Conservation (phyloP, 2,888 invertebrate species). For the Caenorhabditis sulstoni region DNA sequence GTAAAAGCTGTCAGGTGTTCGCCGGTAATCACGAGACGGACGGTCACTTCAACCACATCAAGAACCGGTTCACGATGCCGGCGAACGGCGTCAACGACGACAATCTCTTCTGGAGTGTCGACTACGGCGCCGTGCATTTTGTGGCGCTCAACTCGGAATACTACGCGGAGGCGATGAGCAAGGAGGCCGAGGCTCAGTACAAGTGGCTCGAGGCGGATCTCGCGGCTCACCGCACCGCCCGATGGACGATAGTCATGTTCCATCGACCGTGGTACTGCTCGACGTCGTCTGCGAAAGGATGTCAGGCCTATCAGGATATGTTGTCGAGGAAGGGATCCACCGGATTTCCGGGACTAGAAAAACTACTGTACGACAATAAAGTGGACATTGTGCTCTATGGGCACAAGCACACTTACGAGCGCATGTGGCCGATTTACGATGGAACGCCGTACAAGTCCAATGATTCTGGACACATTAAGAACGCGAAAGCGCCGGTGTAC, state of each 20-base stretch:
- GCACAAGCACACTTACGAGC: constrained; percentile 96
- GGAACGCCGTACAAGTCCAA: constrained; percentile 81
- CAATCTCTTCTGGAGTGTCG: constrained; percentile 83
- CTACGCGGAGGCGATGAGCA: constrained; percentile 90
- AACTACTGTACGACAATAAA: constrained; percentile 89
- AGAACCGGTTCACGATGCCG: constrained; percentile 93
- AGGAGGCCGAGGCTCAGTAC: constrained; percentile 84
- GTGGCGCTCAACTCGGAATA: constrained; percentile 93
- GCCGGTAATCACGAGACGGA: constrained; percentile 84
- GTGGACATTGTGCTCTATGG: constrained; percentile 96
- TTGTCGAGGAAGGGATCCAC: constrained; percentile 51
- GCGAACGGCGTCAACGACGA: constrained; percentile 82
- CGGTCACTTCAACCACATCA: constrained; percentile 95
- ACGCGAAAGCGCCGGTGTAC: constrained; percentile 65
- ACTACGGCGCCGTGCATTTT: constrained; percentile 92
- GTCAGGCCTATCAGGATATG: constrained; percentile 48
- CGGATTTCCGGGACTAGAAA: constrained; percentile 85
- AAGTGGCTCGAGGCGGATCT: constrained; percentile 77
- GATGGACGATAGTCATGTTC: constrained; percentile 91
- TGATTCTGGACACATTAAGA: constrained; percentile 46
- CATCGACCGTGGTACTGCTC: constrained; percentile 95
- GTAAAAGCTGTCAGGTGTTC: too few species aligned
- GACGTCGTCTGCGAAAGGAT: constrained; percentile 82
- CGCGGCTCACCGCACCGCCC: constrained; percentile 82
- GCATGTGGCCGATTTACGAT: constrained; percentile 94